These are phyloP conservation scores for Castor canadensis DNA, from an alignment of 2,113 vertebrate species.

Conservation along the genomic window DNA sequence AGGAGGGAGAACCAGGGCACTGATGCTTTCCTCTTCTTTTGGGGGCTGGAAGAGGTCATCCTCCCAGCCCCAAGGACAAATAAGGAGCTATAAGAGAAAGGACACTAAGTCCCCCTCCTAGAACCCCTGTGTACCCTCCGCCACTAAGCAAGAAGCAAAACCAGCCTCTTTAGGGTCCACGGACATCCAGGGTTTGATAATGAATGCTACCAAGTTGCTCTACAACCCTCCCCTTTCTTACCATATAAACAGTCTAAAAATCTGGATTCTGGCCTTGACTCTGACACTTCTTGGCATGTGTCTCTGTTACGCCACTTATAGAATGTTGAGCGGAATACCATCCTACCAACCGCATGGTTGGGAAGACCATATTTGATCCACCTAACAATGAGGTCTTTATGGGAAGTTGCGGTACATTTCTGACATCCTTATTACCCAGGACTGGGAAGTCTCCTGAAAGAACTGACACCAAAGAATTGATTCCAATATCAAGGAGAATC, in stretches of 20 bases:
- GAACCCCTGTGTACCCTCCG: neutral
- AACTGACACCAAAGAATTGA: neutral
- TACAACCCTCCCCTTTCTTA: neutral
- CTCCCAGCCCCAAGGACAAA: neutral
- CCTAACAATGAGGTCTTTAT: neutral
- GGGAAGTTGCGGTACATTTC: neutral
- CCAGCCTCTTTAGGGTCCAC: neutral
- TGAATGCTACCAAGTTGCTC: neutral
- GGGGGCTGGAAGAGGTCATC: neutral
- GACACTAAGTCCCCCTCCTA: neutral
- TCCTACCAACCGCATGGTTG: neutral
- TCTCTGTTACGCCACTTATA: neutral
- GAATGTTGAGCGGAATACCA: neutral
- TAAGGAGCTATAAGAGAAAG: neutral
- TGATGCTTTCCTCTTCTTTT: neutral
- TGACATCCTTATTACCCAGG: neutral
- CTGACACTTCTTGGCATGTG: neutral
- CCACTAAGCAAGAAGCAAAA: neutral
- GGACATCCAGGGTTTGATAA: neutral
- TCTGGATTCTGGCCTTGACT: neutral
- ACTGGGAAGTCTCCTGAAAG: neutral
- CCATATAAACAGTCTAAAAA: neutral
- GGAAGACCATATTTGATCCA: conserved; percentile 5
- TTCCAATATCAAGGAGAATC: neutral
- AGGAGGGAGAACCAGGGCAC: neutral